Conservation (phyloP, 2,113 vertebrate genomes). For the Gallinago paraguaiae region DNA sequence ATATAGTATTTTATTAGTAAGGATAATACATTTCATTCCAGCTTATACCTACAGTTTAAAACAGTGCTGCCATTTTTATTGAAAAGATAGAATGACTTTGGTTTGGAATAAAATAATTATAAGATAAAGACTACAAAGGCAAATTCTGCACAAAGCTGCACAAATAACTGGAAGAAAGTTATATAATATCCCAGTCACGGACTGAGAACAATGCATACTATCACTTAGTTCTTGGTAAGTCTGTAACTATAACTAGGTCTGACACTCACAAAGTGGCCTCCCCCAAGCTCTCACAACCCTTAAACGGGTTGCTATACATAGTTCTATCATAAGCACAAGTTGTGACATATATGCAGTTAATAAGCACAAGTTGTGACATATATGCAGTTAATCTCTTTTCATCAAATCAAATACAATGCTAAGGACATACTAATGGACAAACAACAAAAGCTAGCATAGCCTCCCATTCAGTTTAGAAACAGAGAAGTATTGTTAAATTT, state of each 20-base stretch:
- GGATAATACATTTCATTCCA: neutral
- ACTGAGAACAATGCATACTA: neutral
- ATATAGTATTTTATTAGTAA: neutral
- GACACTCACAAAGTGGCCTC: neutral
- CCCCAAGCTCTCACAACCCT: neutral
- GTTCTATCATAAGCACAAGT: neutral
- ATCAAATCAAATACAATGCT: neutral
- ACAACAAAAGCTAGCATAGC: neutral
- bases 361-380: neutral
- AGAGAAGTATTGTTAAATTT: neutral
- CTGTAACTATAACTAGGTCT: neutral
- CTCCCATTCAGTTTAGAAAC: neutral
- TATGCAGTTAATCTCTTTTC: neutral
- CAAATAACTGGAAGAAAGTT: neutral
- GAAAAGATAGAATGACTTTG: neutral
- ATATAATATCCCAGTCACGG: neutral
- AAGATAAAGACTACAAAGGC: neutral
- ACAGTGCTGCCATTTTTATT: neutral
- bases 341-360: neutral
- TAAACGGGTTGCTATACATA: neutral
- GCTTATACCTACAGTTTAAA: neutral
- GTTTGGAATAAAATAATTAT: neutral
- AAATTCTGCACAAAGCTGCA: neutral
- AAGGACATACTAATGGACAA: neutral
- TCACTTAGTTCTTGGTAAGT: neutral